Evolutionary conservation across 2,888 invertebrate species (phyloP).

Genomic region (Norana najaformis): DNA sequence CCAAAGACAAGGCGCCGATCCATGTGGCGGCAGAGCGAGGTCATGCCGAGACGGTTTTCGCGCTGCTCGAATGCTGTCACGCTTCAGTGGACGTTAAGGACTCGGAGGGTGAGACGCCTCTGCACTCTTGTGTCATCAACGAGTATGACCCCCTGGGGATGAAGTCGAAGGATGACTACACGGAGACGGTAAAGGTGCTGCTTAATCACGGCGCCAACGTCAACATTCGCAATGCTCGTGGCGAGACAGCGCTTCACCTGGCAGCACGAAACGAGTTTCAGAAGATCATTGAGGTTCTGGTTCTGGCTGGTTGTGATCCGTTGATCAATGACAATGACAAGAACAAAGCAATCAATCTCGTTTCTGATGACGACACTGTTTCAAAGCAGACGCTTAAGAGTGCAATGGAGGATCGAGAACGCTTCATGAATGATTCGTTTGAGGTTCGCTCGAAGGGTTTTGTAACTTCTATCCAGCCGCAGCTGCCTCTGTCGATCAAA

Average conservation of each 20-base stretch:
- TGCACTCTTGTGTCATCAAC: conserved; percentile 43
- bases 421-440: conserved; percentile 42
- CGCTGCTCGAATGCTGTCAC: conserved; percentile 41
- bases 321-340: conserved; percentile 40
- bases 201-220: conserved; percentile 44
- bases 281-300: conserved; percentile 44
- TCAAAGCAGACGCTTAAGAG: conserved; percentile 42
- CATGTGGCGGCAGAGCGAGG: conserved; percentile 47
- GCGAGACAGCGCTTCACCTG: conserved; percentile 46
- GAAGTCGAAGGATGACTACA: conserved; percentile 47
- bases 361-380: conserved; percentile 43
- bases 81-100: conserved; percentile 44
- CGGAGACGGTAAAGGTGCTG: conserved; percentile 44
- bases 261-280: conserved; percentile 47
- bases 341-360: conserved; percentile 45
- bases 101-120: conserved; percentile 43
- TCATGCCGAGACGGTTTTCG: conserved; percentile 42
- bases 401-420: conserved; percentile 42
- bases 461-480: conserved; percentile 31
- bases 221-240: conserved; percentile 42
- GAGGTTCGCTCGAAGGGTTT: conserved; percentile 38
- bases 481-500: conserved; percentile 27
- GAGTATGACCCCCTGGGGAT: conserved; percentile 46
- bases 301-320: conserved; percentile 43
- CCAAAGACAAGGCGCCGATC: conserved; percentile 43